Percentiles rank a stretch among this genome's conserved stretches.
phyloP scores from a whole-genome alignment of 37 sponge, comb jelly and placozoan species.

The Agelas oroides region DNA sequence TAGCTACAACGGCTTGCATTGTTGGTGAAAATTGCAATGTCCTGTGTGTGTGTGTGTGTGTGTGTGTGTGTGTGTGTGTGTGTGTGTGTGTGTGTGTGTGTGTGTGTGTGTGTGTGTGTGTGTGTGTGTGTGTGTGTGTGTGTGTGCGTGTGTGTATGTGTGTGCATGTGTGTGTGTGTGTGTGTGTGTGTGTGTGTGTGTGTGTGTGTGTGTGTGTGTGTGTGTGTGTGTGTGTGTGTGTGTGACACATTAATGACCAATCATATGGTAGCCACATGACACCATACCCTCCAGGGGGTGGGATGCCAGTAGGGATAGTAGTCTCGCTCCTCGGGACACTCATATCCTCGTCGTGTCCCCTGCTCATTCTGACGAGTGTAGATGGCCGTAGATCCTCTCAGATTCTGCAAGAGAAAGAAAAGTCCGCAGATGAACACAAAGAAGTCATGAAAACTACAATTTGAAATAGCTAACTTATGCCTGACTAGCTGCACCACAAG shows the following conservation, averaged over 20 bases:
- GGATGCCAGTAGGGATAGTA: conserved; percentile 99
- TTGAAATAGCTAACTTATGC: neutral
- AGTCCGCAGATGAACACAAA: neutral
- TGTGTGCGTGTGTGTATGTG: too few relatives aligned
- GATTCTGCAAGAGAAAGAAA: conserved; percentile 39
- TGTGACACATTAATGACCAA: neutral
- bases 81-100: neutral
- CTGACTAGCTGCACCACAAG: too few relatives aligned
- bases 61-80: neutral
- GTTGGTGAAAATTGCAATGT: conserved; percentile 95
- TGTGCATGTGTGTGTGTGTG: too few relatives aligned
- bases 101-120: too few relatives aligned
- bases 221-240: conserved; percentile 1
- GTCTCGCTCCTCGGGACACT: conserved; percentile 99
- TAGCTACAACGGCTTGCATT: conserved; percentile 79
- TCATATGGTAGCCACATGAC: neutral
- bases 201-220: neutral
- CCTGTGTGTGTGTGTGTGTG: conserved; percentile 42
- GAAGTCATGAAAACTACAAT: neutral
- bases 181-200: too few relatives aligned
- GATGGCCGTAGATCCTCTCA: conserved; percentile 73
- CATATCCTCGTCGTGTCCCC: conserved; percentile 94
- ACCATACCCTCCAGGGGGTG: conserved; percentile 89
- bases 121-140: too few relatives aligned
- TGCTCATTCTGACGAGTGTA: conserved; percentile 97